Base-by-base conservation (phyloP, 2,113 vertebrate species). In the Sinocyclocheilus anshuiensis region DNA sequence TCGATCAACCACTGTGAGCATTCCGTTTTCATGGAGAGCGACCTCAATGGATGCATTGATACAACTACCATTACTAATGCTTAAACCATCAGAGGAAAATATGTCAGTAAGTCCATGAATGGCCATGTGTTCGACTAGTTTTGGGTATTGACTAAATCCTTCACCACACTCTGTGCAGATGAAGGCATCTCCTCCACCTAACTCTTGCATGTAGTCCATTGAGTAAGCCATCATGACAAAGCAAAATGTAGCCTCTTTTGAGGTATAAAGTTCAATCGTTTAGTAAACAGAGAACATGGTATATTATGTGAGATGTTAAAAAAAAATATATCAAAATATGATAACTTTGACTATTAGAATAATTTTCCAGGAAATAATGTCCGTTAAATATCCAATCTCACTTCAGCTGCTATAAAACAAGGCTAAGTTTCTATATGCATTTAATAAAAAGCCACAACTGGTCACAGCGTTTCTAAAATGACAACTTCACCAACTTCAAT, bases 161-260 rank as follows among this genome's bases (percentile, higher is more conserved):
- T 95, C 95, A 7, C 95, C 95, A 89, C 95, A 96, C 88, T 94
- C 95, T 6, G 95, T 93, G 81, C 95, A 96, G 87, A 96, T 96
- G 86, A 95, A 96, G 48, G 92, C 92, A 91, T 91, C 91, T 65
- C 90, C 92, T 61, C 88, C 94, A 53, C 50, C 75, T 69, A 86
- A 74, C 24, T 90, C 91, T 67, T 81, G 20, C 83, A 87, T 77
- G 89, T 57, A 89, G 84, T 93, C 91, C 78, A 90, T 22, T n/a
- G 90, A 88, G 72, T 92, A 90, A 65, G 94, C 93, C 94, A 95
- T 94, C 42, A 82, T 72, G 26, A 67, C 11, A 53, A 22, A 88
- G 77, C n/a, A 86, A 91, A 88, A 77, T 22, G 74, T 74, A 9
- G 42, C 53, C 72, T 78, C 24, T 45, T 42, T 55, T 26, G 42